Conservation (phyloP, 2,113 vertebrate genomes). For the Lathamus discolor region DNA sequence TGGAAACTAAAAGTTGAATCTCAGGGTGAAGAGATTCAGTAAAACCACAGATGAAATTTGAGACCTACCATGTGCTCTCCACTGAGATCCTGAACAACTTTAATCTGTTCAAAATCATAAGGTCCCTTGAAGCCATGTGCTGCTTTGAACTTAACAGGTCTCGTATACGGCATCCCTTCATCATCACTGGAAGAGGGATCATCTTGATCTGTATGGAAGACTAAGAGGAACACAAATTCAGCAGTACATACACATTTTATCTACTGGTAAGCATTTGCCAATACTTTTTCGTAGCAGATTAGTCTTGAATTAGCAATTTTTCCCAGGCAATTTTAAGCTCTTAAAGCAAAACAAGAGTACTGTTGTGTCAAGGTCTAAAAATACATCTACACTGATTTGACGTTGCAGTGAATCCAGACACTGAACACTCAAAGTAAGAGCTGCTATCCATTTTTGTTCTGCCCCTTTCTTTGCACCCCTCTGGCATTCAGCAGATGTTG, state of each 20-base stretch:
- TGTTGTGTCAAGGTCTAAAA: not conserved
- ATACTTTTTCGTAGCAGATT: not conserved
- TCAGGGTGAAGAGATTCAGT: not conserved
- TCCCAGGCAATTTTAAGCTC: not conserved
- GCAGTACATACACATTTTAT: not conserved
- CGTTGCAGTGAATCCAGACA: not conserved
- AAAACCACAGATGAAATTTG: not conserved
- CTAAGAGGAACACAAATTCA: slow-evolving; percentile 68
- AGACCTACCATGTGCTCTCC: slow-evolving; percentile 94
- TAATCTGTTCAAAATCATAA: slow-evolving; percentile 97
- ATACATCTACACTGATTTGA: not conserved
- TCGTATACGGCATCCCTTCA: slow-evolving; percentile 98
- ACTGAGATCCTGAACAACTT: slow-evolving; percentile 96
- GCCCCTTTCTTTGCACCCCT: not conserved
- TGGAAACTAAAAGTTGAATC: not conserved
- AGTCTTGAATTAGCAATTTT: not conserved
- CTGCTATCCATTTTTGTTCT: not conserved
- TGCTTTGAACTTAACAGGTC: slow-evolving; percentile 97
- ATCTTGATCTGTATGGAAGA: slow-evolving; percentile 96
- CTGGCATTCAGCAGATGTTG: not conserved
- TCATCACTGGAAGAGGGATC: slow-evolving; percentile 98
- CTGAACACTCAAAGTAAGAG: not conserved
- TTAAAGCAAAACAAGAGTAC: not conserved
- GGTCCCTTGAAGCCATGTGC: slow-evolving; percentile 98
- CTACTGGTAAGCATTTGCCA: not conserved